Evolutionary conservation across 2,888 invertebrate genomes (phyloP).

Genomic region (Ectropis crepuscularia): DNA sequence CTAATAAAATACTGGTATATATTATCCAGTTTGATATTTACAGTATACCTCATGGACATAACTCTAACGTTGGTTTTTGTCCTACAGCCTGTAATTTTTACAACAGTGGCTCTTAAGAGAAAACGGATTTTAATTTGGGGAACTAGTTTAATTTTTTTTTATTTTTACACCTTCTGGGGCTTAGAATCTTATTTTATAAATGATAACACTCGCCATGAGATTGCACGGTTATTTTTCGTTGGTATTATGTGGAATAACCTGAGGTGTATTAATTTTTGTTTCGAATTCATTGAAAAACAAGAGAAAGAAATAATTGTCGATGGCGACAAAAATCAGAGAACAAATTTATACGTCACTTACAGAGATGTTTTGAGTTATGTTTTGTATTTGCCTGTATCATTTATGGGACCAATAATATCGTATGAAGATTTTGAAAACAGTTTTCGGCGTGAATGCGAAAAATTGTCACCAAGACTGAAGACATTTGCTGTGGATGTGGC

Average conservation of each 20-base stretch:
- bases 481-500: constrained; percentile 75
- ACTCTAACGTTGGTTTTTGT: constrained; percentile 78
- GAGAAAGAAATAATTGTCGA: constrained; percentile 40
- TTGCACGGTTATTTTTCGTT: constrained; percentile 81
- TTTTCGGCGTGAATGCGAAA: constrained; percentile 55
- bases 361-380: constrained; percentile 88
- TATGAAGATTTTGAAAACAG: constrained; percentile 88
- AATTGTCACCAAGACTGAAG: constrained; percentile 61
- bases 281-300: constrained; percentile 80
- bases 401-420: constrained; percentile 92
- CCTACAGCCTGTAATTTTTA: constrained; percentile 82
- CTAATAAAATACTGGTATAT: constrained; percentile 83
- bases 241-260: constrained; percentile 89
- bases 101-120: constrained; percentile 71
- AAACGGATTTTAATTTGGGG: constrained; percentile 83
- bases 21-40: constrained; percentile 75
- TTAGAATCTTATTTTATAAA: constrained; percentile 66
- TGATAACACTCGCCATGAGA: constrained; percentile 75
- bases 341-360: constrained; percentile 47
- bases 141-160: constrained; percentile 76
- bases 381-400: constrained; percentile 92
- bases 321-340: constrained; percentile 4
- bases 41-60: constrained; percentile 75
- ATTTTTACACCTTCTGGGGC: constrained; percentile 79
- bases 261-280: constrained; percentile 90